Conservation (phyloP, 2,113 vertebrate genomes). For the Scatophagus argus region DNA sequence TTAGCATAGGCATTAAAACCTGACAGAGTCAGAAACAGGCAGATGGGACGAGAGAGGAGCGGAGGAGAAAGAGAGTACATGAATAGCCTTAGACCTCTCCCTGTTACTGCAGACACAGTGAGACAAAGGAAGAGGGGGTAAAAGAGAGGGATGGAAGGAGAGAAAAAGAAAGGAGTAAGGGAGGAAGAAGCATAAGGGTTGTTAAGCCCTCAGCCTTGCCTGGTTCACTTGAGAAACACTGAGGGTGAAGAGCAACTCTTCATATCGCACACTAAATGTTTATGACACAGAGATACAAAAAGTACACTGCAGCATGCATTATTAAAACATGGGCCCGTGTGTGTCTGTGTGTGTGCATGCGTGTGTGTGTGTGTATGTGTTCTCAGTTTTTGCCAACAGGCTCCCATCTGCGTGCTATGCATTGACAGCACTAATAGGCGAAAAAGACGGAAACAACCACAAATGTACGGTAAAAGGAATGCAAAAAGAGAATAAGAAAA, state of each 20-base stretch:
- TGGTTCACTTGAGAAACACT: constrained; percentile 28
- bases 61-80: not conserved
- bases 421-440: constrained; percentile 49
- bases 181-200: constrained; percentile 15
- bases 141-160: not conserved
- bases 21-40: constrained; percentile 16
- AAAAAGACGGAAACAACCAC: constrained; percentile 14
- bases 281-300: constrained; percentile 54
- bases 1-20: constrained; percentile 28
- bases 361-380: constrained; percentile 22
- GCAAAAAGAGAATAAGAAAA: constrained; percentile 36
- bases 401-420: constrained; percentile 58
- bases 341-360: constrained; percentile 15
- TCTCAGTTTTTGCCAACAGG: constrained; percentile 48
- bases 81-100: constrained; percentile 9
- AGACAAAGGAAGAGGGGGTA: not conserved
- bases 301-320: constrained; percentile 51
- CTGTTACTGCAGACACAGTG: constrained; percentile 7
- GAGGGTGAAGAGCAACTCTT: constrained; percentile 35
- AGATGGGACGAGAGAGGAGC: constrained; percentile 9
- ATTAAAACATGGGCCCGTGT: constrained; percentile 63
- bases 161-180: not conserved
- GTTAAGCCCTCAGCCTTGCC: constrained; percentile 35
- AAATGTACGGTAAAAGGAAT: constrained; percentile 19
- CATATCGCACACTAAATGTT: constrained; percentile 58